Percentiles rank a stretch among this genome's conserved stretches.
phyloP scores from a whole-genome alignment of 2,113 vertebrate species.

The Chaenocephalus aceratus region DNA sequence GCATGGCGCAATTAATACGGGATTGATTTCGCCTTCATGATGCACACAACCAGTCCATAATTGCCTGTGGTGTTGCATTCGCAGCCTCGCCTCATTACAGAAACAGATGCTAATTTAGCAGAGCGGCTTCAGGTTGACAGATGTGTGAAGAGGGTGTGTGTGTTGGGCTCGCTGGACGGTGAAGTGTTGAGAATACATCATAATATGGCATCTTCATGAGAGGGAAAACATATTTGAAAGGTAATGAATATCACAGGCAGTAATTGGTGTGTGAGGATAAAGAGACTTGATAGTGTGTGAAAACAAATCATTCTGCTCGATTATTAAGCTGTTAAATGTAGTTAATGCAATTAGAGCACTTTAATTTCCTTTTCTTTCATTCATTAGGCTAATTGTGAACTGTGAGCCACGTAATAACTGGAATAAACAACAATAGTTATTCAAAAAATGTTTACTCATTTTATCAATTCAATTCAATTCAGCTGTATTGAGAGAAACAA shows the following conservation, averaged over 20 bases:
- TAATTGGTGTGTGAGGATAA: constrained; percentile 40
- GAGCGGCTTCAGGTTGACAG: constrained; percentile 65
- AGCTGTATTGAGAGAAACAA: constrained; percentile 1
- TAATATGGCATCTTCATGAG: constrained; percentile 14
- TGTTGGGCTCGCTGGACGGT: background rate
- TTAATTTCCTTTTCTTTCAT: constrained; percentile 26
- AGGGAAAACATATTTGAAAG: constrained; percentile 21
- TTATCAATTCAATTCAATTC: constrained; percentile 19
- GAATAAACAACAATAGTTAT: constrained; percentile 26
- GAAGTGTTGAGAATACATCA: constrained; percentile 34
- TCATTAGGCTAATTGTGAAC: constrained; percentile 36
- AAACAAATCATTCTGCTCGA: constrained; percentile 50
- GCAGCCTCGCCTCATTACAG: constrained; percentile 71
- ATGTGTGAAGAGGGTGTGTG: constrained; percentile 22
- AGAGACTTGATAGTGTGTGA: constrained; percentile 11
- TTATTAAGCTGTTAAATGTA: constrained; percentile 45
- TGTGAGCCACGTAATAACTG: constrained; percentile 16
- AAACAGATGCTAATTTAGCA: constrained; percentile 79
- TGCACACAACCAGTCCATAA: constrained; percentile 74
- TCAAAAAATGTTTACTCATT: constrained; percentile 33
- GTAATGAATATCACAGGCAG: constrained; percentile 32
- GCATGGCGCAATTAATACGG: constrained; percentile 75
- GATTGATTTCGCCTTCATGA: constrained; percentile 74
- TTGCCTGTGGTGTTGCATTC: constrained; percentile 75
- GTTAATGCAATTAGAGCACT: constrained; percentile 37